Percentiles rank a stretch among this genome's conserved stretches.
These are phyloP conservation scores for Mythimna albipuncta DNA, from an alignment of 2,888 invertebrate species.

Conservation along the genomic window DNA sequence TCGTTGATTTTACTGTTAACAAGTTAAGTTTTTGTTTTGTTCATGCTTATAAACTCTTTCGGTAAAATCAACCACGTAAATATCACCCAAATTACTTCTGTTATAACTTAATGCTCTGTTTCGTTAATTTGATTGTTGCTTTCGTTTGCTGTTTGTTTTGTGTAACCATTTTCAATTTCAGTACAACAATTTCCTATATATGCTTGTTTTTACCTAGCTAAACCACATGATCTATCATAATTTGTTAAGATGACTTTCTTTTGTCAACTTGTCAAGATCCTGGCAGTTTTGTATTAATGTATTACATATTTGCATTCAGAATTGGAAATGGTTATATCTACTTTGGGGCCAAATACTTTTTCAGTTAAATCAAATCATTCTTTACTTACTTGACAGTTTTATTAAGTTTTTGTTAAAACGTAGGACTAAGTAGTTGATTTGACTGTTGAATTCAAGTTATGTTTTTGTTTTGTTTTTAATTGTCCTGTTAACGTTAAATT, in stretches of 20 bases:
- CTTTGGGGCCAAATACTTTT: slow-evolving; percentile 13
- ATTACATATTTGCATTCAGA: not conserved
- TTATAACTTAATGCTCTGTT: slow-evolving; percentile 4
- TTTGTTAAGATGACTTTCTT: too few relatives aligned
- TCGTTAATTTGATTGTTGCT: slow-evolving; percentile 38
- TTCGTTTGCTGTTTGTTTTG: slow-evolving; percentile 29
- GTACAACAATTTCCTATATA: not conserved
- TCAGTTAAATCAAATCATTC: not conserved
- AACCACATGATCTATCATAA: not conserved
- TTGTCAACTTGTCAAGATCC: not conserved
- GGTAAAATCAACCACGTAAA: not conserved
- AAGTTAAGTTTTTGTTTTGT: slow-evolving; percentile 52
- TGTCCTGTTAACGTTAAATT: not conserved
- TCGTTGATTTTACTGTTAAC: slow-evolving; percentile 46
- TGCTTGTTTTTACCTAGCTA: not conserved
- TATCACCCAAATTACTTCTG: not conserved
- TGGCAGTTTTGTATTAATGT: not conserved
- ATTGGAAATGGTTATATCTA: slow-evolving; percentile 20
- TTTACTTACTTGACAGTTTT: slow-evolving; percentile 1
- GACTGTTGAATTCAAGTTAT: slow-evolving; percentile 62
- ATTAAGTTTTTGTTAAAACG: slow-evolving; percentile 40
- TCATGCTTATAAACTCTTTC: slow-evolving; percentile 2
- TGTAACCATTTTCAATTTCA: slow-evolving; percentile 4
- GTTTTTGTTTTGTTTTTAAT: slow-evolving; percentile 70
- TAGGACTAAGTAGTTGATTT: slow-evolving; percentile 62